phyloP scores from a whole-genome alignment of 2,888 invertebrate species.

The Dioctria rufipes region DNA sequence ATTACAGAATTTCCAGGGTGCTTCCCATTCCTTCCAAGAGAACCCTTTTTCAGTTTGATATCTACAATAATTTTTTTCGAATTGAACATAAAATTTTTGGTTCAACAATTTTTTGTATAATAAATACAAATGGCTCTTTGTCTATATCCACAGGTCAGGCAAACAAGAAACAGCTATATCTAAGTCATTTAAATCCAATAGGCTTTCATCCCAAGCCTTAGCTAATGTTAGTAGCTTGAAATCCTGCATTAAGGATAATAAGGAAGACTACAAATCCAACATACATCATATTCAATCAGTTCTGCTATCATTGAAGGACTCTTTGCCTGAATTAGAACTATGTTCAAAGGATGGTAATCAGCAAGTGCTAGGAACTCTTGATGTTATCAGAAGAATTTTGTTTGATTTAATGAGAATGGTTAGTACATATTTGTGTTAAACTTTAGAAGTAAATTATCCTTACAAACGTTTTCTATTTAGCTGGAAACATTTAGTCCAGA shows the following conservation, averaged over 20 bases:
- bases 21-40: no score
- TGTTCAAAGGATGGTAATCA: constrained; percentile 29
- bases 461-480: constrained; percentile 58
- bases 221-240: constrained; percentile 48
- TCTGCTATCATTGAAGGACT: constrained; percentile 54
- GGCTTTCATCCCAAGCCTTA: constrained; percentile 43
- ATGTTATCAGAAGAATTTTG: constrained; percentile 69
- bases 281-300: constrained; percentile 47
- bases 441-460: constrained; percentile 65
- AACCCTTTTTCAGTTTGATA: no score
- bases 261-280: constrained; percentile 49
- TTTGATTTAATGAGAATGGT: constrained; percentile 69
- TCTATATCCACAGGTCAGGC: no score
- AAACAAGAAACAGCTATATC: no score
- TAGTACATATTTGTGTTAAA: constrained; percentile 69
- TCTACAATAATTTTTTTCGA: no score
- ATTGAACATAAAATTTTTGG: no score
- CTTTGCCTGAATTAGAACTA: constrained; percentile 55
- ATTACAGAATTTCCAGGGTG: no score
- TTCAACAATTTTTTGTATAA: no score
- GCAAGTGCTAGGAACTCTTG: constrained; percentile 65
- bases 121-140: no score
- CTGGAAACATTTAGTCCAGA: constrained; percentile 59
- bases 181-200: neutral
- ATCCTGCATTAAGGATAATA: constrained; percentile 41